Base-by-base conservation (phyloP, 1,140 invertebrate species). In the Ladona fulva region DNA sequence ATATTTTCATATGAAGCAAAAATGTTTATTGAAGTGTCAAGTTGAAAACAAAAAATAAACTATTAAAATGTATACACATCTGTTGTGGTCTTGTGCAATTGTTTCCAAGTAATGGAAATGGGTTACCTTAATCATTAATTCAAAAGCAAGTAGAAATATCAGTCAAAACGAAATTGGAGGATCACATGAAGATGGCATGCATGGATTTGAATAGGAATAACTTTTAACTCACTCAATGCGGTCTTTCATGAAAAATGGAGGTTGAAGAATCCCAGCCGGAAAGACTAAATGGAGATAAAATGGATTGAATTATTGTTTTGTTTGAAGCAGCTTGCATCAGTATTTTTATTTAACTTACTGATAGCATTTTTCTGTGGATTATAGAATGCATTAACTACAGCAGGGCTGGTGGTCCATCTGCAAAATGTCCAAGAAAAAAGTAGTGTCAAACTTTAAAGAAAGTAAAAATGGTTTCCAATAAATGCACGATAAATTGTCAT, bases 371-470 rank as follows among this genome's bases (percentile, higher is more conserved):
- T 84, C 59, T 85, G 85, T 12, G 85, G 84, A 73, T 83, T 86
- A 80, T 89, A 89, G 79, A 87, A 89, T 14, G 88, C 88, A 81
- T 89, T 89, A 11, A 89, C 88, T 42, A 87, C 84, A 16, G 84
- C 85, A 12, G 87, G 86, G 29, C 83, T 83, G 19, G 83, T 85
- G 24, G 80, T 79, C 84, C 84, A 85, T 29, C 83, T 84, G 52
- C 78, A 77, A 78, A 74, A 78, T 19, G 3, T 37, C 8, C 29
- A 37, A 37, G 29, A 37, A 37, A 8, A 37, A 37, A 37, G 8
- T 5, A 37, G 22, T 42, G 59, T 66, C 29, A 76, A 78, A 19
- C 11, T 74, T 74, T 37, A 5, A 8, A 74, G 66, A 24, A 22
- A n/a, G n/a, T n/a, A n/a, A n/a, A n/a, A 11, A 74, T 74, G 1